These are phyloP conservation scores for Chlorops oryzae DNA, from an alignment of 1,140 invertebrate species.

Conservation along the genomic window DNA sequence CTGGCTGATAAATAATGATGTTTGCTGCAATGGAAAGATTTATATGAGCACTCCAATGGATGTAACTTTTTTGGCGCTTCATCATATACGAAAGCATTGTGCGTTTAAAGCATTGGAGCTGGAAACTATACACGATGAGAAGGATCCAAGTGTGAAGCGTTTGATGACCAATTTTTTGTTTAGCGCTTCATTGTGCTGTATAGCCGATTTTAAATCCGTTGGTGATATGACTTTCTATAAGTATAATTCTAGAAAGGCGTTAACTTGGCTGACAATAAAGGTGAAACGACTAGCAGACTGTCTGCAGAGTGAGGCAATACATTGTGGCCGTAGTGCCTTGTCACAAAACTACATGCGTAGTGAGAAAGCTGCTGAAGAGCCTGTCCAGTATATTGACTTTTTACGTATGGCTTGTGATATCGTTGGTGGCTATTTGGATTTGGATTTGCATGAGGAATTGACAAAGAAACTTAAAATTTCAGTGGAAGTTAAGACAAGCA, in stretches of 20 bases:
- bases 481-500: conserved; percentile 32
- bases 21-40: conserved; percentile 69
- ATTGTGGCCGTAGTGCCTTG: conserved; percentile 61
- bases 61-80: conserved; percentile 62
- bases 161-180: conserved; percentile 26
- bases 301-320: conserved; percentile 62
- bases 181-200: conserved; percentile 15
- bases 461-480: conserved; percentile 28
- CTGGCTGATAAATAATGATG: conserved; percentile 64
- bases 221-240: conserved; percentile 67
- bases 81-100: conserved; percentile 55
- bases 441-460: conserved; percentile 30
- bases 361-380: conserved; percentile 50
- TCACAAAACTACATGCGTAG: conserved; percentile 67
- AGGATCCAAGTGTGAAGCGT: conserved; percentile 19
- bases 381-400: conserved; percentile 37
- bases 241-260: conserved; percentile 68
- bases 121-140: conserved; percentile 56
- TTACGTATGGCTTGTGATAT: conserved; percentile 37
- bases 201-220: conserved; percentile 43
- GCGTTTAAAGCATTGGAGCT: conserved; percentile 58
- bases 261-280: conserved; percentile 66
- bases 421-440: conserved; percentile 34
- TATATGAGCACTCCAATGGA: conserved; percentile 66
- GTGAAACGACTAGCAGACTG: conserved; percentile 57